Percentiles rank a stretch among this genome's conserved stretches.
phyloP scores from a whole-genome alignment of 2,888 invertebrate genomes.

The Coecobrya sp. region DNA sequence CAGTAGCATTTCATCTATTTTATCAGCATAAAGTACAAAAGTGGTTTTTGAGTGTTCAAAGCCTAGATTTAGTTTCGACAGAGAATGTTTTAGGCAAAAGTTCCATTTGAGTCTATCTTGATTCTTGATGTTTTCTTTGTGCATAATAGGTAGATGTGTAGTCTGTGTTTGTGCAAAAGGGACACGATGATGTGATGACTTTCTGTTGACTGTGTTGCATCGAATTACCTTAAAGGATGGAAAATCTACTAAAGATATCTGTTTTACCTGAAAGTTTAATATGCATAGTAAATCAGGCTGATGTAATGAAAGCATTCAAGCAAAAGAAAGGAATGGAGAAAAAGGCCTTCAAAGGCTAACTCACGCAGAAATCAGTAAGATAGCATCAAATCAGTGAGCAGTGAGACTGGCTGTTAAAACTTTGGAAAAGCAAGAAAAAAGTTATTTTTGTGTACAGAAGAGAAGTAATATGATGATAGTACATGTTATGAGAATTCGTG shows the following conservation, averaged over 20 bases:
- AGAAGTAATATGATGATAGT: neutral
- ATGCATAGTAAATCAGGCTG: conserved; percentile 31
- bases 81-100: conserved; percentile 38
- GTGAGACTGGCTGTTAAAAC: neutral
- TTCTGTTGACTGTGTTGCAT: neutral
- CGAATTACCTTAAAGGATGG: neutral
- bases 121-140: conserved; percentile 8
- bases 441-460: neutral
- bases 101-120: neutral
- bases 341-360: neutral
- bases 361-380: neutral
- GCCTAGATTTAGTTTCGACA: conserved; percentile 44
- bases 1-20: conserved; percentile 63
- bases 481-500: neutral
- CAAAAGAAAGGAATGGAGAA: neutral
- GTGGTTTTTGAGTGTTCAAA: conserved; percentile 67
- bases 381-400: neutral
- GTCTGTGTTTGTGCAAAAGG: neutral
- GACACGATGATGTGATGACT: neutral
- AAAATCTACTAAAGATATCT: neutral
- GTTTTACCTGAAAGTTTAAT: neutral
- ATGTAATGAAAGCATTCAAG: neutral
- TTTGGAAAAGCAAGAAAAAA: neutral
- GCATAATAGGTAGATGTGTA: neutral
- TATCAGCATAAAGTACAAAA: conserved; percentile 61